Evolutionary conservation across 2,797 vertebrate genomes (phyloP).

Genomic region (Melanotaenia boesemani): DNA sequence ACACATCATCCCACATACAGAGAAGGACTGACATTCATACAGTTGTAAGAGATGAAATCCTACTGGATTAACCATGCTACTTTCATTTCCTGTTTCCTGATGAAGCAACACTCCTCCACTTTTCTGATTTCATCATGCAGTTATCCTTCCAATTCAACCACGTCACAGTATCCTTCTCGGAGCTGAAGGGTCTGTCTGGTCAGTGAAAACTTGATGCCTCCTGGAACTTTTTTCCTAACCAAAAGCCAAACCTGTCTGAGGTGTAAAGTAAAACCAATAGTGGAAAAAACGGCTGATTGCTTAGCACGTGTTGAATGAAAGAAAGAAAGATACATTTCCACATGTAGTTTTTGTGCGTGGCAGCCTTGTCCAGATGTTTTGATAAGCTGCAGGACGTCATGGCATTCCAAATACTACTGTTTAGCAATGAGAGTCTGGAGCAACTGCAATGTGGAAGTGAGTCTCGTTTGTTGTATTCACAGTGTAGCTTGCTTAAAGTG

Average conservation of each 20-base stretch:
- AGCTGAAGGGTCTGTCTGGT: neutral
- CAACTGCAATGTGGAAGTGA: neutral
- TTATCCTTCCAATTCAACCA: neutral
- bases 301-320: neutral
- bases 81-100: conserved; percentile 12
- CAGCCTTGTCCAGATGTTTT: neutral
- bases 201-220: neutral
- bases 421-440: neutral
- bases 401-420: neutral
- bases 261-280: neutral
- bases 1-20: neutral
- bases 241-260: neutral
- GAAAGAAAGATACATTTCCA: neutral
- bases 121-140: neutral
- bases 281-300: neutral
- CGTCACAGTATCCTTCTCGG: neutral
- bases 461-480: neutral
- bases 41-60: neutral
- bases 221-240: neutral
- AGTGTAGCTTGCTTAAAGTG: neutral
- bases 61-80: neutral
- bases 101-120: conserved; percentile 4
- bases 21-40: conserved; percentile 2
- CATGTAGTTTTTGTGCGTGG: neutral
- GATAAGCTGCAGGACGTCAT: neutral